These are phyloP conservation scores for Thymelicus sylvestris DNA, from an alignment of 2,888 invertebrate species.

Conservation along the genomic window DNA sequence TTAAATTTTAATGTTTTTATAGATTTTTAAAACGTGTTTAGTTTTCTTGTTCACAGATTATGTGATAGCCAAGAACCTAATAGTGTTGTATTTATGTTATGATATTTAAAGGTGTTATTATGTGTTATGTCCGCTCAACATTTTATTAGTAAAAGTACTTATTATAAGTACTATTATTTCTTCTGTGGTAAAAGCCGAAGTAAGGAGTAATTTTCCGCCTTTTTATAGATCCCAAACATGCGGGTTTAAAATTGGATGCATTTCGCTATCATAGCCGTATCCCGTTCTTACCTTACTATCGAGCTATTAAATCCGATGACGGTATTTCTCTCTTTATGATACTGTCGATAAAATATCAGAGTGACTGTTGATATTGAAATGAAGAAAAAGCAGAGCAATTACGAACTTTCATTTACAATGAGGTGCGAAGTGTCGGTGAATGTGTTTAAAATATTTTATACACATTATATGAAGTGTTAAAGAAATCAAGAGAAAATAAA, in stretches of 20 bases:
- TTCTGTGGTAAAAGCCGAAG: too few relatives aligned
- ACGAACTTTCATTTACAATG: slow-evolving; percentile 37
- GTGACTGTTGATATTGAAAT: slow-evolving; percentile 35
- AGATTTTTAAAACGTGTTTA: too few relatives aligned
- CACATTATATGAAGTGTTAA: slow-evolving; percentile 11
- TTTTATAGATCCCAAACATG: neutral
- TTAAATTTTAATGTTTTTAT: too few relatives aligned
- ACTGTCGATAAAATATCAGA: slow-evolving; percentile 33
- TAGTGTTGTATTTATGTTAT: too few relatives aligned
- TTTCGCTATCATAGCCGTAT: slow-evolving; percentile 9
- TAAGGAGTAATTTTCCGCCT: too few relatives aligned
- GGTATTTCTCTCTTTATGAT: slow-evolving; percentile 36
- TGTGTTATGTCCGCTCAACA: too few relatives aligned
- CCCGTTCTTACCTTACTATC: slow-evolving; percentile 30
- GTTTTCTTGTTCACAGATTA: too few relatives aligned
- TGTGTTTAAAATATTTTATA: slow-evolving; percentile 16
- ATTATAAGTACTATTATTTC: too few relatives aligned
- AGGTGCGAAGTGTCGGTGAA: slow-evolving; percentile 33
- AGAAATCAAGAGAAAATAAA: slow-evolving; percentile 21
- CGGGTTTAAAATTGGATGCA: slow-evolving; percentile 11
- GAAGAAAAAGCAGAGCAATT: slow-evolving; percentile 37
- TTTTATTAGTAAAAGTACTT: too few relatives aligned
- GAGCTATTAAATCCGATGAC: slow-evolving; percentile 33
- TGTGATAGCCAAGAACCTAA: too few relatives aligned
- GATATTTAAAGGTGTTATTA: too few relatives aligned